A percentile compares a stretch with the other conserved stretches of the same genome.
Evolutionary conservation across 2,888 invertebrate species (phyloP).

Genomic region (Limnephilus marmoratus): DNA sequence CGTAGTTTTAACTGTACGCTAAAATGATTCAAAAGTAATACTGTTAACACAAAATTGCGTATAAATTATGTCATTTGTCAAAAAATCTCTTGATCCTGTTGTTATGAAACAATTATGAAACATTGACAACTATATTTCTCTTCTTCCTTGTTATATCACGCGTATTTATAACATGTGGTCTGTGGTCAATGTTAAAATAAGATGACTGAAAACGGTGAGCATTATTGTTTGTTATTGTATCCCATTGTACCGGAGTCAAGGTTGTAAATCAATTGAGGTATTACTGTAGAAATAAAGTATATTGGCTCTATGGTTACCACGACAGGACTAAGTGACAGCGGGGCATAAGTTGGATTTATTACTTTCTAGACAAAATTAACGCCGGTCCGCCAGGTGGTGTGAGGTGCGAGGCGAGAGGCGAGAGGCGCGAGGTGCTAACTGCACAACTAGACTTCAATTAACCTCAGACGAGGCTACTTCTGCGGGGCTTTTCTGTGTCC

Average conservation of each 20-base stretch:
- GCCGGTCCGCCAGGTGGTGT: conserved; percentile 56
- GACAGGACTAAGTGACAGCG: conserved; percentile 62
- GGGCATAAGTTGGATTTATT: conserved; percentile 63
- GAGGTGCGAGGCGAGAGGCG: not conserved
- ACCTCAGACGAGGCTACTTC: conserved; percentile 50
- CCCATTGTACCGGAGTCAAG: conserved; percentile 24
- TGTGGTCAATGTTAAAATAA: not conserved
- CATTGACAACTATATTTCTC: not conserved
- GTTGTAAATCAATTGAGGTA: conserved; percentile 62
- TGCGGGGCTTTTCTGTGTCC: not conserved
- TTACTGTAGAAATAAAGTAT: conserved; percentile 55
- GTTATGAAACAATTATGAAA: not conserved
- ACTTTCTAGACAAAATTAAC: conserved; percentile 65
- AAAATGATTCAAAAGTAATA: too few relatives aligned
- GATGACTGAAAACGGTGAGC: conserved; percentile 32
- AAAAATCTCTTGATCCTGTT: not conserved
- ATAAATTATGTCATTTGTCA: too few relatives aligned
- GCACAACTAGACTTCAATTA: conserved; percentile 65
- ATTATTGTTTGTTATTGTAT: conserved; percentile 27
- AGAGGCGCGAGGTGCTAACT: conserved; percentile 57
- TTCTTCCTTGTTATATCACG: not conserved
- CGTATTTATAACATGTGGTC: not conserved
- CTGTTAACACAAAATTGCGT: too few relatives aligned
- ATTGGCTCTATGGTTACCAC: conserved; percentile 60
- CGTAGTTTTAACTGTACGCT: too few relatives aligned